Conservation (phyloP, 2,888 invertebrate species). For the Penaeus monodon region DNA sequence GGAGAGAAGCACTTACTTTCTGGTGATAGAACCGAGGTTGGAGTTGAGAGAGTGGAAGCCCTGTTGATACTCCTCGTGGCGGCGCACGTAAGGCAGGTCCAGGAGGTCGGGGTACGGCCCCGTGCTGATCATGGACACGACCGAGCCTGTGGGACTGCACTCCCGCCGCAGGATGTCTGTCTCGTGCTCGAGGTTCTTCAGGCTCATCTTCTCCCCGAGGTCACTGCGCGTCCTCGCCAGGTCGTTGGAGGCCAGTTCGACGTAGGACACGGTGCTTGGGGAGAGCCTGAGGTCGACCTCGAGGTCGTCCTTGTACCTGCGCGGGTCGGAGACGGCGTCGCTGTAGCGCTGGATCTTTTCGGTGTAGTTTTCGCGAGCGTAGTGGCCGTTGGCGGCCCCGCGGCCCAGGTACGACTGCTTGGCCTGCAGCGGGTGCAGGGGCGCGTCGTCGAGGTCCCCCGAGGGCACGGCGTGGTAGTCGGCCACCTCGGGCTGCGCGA, state of each 20-base stretch:
- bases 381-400: conserved; percentile 37
- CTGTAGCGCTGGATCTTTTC: conserved; percentile 34
- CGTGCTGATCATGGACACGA: conserved; percentile 43
- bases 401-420: conserved; percentile 12
- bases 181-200: conserved; percentile 51
- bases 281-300: conserved; percentile 32
- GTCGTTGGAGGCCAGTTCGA: conserved; percentile 36
- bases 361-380: conserved; percentile 22
- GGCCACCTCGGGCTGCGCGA: conserved; percentile 19
- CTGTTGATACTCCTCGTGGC: conserved; percentile 6
- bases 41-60: conserved; percentile 30
- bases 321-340: conserved; percentile 9
- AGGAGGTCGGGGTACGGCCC: conserved; percentile 37
- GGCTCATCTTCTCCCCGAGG: conserved; percentile 30
- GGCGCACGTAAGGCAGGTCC: conserved; percentile 19
- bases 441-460: conserved; percentile 23
- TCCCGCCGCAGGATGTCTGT: conserved; percentile 48
- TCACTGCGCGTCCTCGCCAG: conserved; percentile 34
- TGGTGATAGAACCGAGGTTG: conserved; percentile 28
- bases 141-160: conserved; percentile 44
- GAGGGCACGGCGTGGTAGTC: conserved; percentile 39
- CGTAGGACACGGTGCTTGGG: conserved; percentile 44
- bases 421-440: conserved; percentile 32
- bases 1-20: conserved; percentile 29
- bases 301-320: conserved; percentile 28